Base-by-base conservation (phyloP, 2,888 invertebrate species). In the Chouioia cunea region DNA sequence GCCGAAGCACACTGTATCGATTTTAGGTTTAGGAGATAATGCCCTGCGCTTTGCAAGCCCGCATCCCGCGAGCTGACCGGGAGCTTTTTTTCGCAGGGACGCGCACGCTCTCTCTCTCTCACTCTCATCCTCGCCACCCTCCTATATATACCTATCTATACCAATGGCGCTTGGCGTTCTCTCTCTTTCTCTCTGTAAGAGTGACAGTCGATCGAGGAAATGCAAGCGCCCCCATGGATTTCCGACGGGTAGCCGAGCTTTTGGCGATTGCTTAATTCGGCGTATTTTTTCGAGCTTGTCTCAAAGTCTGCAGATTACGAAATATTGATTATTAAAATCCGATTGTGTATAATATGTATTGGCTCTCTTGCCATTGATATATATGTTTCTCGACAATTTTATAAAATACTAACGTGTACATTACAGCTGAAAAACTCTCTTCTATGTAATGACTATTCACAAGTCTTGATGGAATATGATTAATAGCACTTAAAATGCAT, bases 21-120 rank as follows among this genome's bases (percentile, higher is more conserved):
- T 80, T 80, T 80, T 80, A 79, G 80, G 79, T 80, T 79, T 79
- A 79, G 78, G 78, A 79, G 79, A 79, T 80, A 79, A 80, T 79
- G 77, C 80, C 78, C 76, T 73, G 75, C 71, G 67, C 73, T 72
- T 73, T 70, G 70, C 75, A 73, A 71, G 70, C 73, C 75, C 74
- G 71, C 74, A 74, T 71, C 71, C 65, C 57, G 57, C 60, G 57
- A 44, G 36, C 36, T 36, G 36, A 36, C 36, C 60, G 60, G 44
- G 68, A 36, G 36, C 36, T 73, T 71, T 68, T 69, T 70, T 71
- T 71, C 65, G 16, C 36, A 57, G 36, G 36, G 36, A 36, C 36
- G 66, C 65, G 70, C 58, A 48, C 71, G 70, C 58, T 52, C 71
- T 68, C n/a, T 36, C 53, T 63, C 57, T 60, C 68, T 47, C 66